Conservation (phyloP, 2,113 vertebrate genomes). For the Leptobrachium ailaonicum region DNA sequence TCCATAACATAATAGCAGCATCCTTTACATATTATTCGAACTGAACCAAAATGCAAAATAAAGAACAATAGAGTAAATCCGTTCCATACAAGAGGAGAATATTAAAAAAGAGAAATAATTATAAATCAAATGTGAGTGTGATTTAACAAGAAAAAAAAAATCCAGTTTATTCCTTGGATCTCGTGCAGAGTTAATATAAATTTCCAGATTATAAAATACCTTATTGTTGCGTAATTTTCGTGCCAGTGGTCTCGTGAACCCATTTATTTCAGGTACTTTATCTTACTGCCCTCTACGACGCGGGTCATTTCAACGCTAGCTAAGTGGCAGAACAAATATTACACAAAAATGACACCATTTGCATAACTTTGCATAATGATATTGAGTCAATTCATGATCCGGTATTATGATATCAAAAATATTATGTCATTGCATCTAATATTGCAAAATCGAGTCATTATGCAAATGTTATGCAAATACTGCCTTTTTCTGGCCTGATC, state of each 20-base stretch:
- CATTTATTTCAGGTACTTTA: slow-evolving; percentile 43
- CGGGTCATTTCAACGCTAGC: slow-evolving; percentile 25
- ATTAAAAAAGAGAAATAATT: background rate
- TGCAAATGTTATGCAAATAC: slow-evolving; percentile 41
- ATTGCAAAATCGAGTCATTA: slow-evolving; percentile 40
- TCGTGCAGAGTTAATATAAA: background rate
- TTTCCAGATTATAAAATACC: slow-evolving; percentile 19
- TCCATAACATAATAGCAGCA: background rate
- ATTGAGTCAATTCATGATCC: slow-evolving; percentile 39
- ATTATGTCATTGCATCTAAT: slow-evolving; percentile 45
- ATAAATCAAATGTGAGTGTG: background rate
- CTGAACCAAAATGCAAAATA: background rate
- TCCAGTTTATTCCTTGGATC: background rate
- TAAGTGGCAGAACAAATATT: slow-evolving; percentile 11
- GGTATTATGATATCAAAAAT: slow-evolving; percentile 43
- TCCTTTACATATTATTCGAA: background rate
- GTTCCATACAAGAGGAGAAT: too few relatives aligned
- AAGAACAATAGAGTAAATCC: too few relatives aligned
- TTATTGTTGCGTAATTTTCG: slow-evolving; percentile 12
- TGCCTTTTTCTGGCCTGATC: slow-evolving; percentile 27
- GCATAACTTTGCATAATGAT: slow-evolving; percentile 45
- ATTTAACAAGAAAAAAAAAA: background rate
- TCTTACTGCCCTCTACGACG: slow-evolving; percentile 34
- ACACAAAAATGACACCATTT: slow-evolving; percentile 39
- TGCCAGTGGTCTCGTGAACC: slow-evolving; percentile 18